Evolutionary conservation across 2,797 vertebrate species (phyloP), one percentile per base, ranked within the genome.

Genomic region (Sitta carolinensis): DNA sequence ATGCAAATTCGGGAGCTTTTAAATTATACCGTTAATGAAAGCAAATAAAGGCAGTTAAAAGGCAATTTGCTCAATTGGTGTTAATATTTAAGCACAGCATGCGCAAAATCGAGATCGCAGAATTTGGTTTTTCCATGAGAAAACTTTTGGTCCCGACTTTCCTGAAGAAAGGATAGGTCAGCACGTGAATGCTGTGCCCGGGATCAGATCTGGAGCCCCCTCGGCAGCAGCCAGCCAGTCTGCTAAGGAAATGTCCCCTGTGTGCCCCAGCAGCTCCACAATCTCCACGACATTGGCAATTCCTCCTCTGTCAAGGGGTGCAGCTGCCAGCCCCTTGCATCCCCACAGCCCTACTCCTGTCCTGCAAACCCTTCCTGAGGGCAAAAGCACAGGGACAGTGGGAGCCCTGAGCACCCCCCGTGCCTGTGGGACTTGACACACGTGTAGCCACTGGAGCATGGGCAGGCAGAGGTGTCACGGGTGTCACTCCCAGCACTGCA

Each of bases 51-150:
- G 97, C 98, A 98, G 98, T 98, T 98, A 98, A 98, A 98, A 98
- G 97, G 97, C 98, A 98, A 98, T 98, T 98, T 98, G 97, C 98
- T 98, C 98, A 97, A 98, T 98, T 98, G 98, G 98, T 98, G 98
- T 97, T 98, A 98, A 98, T 98, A 98, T 98, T 98, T 98, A 98
- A 98, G 97, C 98, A 98, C 98, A 98, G 98, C 98, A 95, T 98
- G 98, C 93, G 96, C 75, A 97, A 97, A 98, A 98, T 96, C 96
- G 32, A 95, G 94, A 97, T 90, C 54, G 26, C 93, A 89, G 97
- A 96, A 95, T 94, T 96, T 17, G 48, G 75, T 77, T 97, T 94
- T 96, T 93, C 96, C 91, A 59, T 4, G 70, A 95, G 96, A 96
- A 92, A 98, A 97, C 94, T 98, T 97, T 84, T 64, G 90, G 73